Base-by-base conservation (phyloP, 2,888 invertebrate genomes). In the Ferdinandea cuprea region DNA sequence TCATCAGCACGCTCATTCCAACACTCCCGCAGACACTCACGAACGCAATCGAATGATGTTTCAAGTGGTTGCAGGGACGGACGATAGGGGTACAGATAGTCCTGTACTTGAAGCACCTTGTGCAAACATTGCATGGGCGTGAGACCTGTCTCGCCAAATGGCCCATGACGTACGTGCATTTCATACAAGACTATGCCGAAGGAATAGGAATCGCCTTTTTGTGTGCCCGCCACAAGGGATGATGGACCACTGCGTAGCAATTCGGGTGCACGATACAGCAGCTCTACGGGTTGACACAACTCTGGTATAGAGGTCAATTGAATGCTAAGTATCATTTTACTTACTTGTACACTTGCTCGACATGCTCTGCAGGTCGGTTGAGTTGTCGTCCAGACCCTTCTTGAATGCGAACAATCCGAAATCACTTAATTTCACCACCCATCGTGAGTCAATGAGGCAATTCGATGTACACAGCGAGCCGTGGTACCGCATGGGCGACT, bases 381-480 rank as follows among this genome's bases (percentile, higher is more conserved):
- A 93, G 46, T 93, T 94, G 86, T 95, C 92, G 85, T 95, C 94
- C 61, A 88, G 88, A 11, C 95, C 96, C 85, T 93, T 93, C 87
- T 97, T 94, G 89, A 98, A 97, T 88, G 97, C 96, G 86, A 95
- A 94, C 50, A 98, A 92, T 0, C 98, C 98, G 88, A 97, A 98
- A 92, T 98, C 98, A 0, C 97, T 93, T 30, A 98, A 92, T 90
- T 99, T 97, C 56, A 98, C 95, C 76, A 98, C 97, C 98, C 98
- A 98, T 30, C 98, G 94, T 25, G 97, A 97, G 91, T 98, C 98
- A 73, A 98, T 96, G 73, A 98, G 92, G 90, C 98, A 98, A 91
- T 98, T 98, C 44, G 96, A 96, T 0, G 97, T 95, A 87, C 96
- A 95, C 72, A 98, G 92, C 63, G 96, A 95, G 0, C 98, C 98